Conservation (phyloP, 1,140 invertebrate genomes). For the Belonocnema kinseyi region DNA sequence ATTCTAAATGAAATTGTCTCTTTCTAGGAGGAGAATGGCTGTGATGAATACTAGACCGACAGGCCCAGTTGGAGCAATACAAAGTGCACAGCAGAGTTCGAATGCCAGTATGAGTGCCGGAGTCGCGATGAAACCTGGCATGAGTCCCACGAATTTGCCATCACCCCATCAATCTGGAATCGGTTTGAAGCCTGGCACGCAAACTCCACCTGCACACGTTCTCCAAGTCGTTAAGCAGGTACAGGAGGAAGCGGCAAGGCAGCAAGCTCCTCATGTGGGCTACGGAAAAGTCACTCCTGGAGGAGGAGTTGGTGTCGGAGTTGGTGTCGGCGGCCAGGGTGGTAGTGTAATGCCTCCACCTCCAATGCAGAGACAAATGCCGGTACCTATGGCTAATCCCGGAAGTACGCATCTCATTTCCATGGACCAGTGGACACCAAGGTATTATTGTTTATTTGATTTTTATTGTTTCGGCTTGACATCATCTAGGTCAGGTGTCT, state of each 20-base stretch:
- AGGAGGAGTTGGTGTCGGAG: conserved; percentile 64
- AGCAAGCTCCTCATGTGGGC: conserved; percentile 83
- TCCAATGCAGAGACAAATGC: conserved; percentile 78
- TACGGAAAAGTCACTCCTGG: conserved; percentile 84
- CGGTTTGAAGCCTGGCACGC: conserved; percentile 82
- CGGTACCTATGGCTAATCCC: conserved; percentile 71
- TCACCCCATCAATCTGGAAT: conserved; percentile 79
- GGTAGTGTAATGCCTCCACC: conserved; percentile 82
- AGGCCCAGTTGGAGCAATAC: conserved; percentile 68
- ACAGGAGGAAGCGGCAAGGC: conserved; percentile 92
- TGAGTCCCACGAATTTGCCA: conserved; percentile 69
- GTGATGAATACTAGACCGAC: conserved; percentile 86
- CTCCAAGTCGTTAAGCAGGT: conserved; percentile 93
- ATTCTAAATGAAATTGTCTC: too few relatives aligned
- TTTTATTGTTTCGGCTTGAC: conserved; percentile 1
- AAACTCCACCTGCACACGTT: conserved; percentile 88
- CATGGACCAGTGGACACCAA: conserved; percentile 82
- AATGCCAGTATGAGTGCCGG: conserved; percentile 71
- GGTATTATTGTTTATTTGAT: conserved; percentile 70
- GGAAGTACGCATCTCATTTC: conserved; percentile 77
- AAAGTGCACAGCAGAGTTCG: conserved; percentile 68
- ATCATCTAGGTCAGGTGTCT: too few relatives aligned
- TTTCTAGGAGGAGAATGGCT: conserved; percentile 89
- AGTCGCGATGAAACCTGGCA: conserved; percentile 71
- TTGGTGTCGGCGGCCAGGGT: conserved; percentile 73